Conservation (phyloP, 2,113 vertebrate species). For the Aldabrachelys gigantea region DNA sequence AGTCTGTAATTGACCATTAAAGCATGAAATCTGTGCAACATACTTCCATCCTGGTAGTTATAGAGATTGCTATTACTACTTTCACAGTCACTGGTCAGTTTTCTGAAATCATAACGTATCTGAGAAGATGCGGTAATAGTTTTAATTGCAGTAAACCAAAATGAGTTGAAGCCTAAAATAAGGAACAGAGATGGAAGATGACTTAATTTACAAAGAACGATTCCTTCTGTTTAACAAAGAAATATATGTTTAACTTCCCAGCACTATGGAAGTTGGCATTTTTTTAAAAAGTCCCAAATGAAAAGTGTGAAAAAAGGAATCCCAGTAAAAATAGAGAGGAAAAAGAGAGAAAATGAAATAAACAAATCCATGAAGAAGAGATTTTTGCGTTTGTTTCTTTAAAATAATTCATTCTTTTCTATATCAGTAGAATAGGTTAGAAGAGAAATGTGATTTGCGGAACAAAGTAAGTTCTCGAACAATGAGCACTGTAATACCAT, state of each 20-base stretch:
- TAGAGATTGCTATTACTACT: background rate
- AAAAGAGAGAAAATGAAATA: background rate
- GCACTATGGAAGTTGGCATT: background rate
- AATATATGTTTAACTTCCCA: background rate
- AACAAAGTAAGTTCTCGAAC: constrained; percentile 14
- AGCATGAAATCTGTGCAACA: constrained; percentile 46
- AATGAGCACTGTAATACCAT: background rate
- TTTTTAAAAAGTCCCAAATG: background rate
- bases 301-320: background rate
- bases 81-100: background rate
- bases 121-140: background rate
- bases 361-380: background rate
- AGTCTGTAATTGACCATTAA: constrained; percentile 50
- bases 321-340: background rate
- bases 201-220: background rate
- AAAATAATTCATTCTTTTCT: background rate
- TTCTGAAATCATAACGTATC: background rate
- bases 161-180: background rate
- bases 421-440: background rate
- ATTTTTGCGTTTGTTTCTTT: background rate
- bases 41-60: constrained; percentile 19
- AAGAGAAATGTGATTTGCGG: constrained; percentile 20
- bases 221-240: background rate
- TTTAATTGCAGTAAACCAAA: constrained; percentile 4
- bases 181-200: background rate